phyloP scores from a whole-genome alignment of 2,797 vertebrate genomes.

The Lacerta agilis region DNA sequence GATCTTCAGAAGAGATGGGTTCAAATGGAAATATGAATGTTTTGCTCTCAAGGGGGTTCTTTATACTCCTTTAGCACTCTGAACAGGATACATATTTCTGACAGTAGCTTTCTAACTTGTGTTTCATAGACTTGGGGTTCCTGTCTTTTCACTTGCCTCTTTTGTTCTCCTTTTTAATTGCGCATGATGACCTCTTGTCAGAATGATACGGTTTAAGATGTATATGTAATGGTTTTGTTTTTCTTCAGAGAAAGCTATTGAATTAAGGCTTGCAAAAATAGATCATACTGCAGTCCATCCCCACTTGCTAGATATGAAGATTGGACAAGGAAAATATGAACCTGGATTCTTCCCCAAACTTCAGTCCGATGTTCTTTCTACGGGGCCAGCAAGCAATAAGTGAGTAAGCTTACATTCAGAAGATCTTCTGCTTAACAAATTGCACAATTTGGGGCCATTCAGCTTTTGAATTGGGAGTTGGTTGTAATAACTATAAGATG shows the following conservation, averaged over 20 bases:
- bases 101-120: background rate
- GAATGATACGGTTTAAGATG: conserved; percentile 3
- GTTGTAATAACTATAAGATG: background rate
- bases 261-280: conserved; percentile 93
- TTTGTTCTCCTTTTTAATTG: background rate
- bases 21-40: fast-evolving
- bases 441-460: background rate
- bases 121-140: background rate
- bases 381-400: conserved; percentile 96
- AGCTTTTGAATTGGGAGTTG: background rate
- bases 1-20: background rate
- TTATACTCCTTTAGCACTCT: background rate
- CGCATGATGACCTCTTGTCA: background rate
- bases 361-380: conserved; percentile 94
- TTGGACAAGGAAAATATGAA: conserved; percentile 97
- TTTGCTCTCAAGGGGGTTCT: background rate
- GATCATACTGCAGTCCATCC: conserved; percentile 97
- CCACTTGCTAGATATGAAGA: conserved; percentile 98
- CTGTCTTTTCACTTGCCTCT: background rate
- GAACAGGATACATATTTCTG: background rate
- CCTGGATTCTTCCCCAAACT: conserved; percentile 96
- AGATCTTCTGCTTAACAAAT: background rate
- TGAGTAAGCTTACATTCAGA: conserved; percentile 71
- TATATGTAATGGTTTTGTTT: background rate
- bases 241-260: conserved; percentile 92